A percentile compares a stretch with the other conserved stretches of the same genome.
phyloP scores from a whole-genome alignment of 2,888 invertebrate genomes.

The Drosophila paramelanica region DNA sequence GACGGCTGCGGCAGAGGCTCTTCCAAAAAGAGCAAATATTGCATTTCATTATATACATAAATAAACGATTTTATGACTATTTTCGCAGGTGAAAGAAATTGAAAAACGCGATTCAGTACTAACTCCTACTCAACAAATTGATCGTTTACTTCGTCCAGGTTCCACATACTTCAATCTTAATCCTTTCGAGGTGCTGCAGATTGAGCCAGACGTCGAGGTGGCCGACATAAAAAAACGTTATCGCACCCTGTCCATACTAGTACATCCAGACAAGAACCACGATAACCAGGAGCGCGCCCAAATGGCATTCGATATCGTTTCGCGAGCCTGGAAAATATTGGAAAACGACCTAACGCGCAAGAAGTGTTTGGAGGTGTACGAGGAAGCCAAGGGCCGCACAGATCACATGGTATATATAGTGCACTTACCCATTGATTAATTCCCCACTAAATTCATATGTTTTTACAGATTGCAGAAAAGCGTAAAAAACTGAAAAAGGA shows the following conservation, averaged over 20 bases:
- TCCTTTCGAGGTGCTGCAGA: conserved; percentile 95
- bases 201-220: conserved; percentile 94
- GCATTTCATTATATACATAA: conserved; percentile 45
- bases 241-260: conserved; percentile 96
- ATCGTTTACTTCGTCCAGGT: conserved; percentile 96
- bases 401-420: conserved; percentile 91
- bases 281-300: conserved; percentile 98
- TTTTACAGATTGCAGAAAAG: conserved; percentile 93
- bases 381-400: conserved; percentile 97
- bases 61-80: conserved; percentile 75
- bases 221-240: conserved; percentile 99
- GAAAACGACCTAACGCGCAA: conserved; percentile 97
- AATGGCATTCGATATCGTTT: conserved; percentile 95
- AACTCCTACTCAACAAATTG: conserved; percentile 98
- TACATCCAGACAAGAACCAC: conserved; percentile 99
- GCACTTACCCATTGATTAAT: neutral
- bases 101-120: conserved; percentile 98
- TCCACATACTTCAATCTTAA: conserved; percentile 99
- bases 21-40: conserved; percentile 24
- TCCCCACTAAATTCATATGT: neutral
- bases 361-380: conserved; percentile 97
- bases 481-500: conserved; percentile 97
- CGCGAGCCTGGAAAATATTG: conserved; percentile 97
- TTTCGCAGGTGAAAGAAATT: conserved; percentile 96
- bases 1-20: conserved; percentile 35